Conservation (phyloP, 2,888 invertebrate genomes). For the Hipparchia semele region DNA sequence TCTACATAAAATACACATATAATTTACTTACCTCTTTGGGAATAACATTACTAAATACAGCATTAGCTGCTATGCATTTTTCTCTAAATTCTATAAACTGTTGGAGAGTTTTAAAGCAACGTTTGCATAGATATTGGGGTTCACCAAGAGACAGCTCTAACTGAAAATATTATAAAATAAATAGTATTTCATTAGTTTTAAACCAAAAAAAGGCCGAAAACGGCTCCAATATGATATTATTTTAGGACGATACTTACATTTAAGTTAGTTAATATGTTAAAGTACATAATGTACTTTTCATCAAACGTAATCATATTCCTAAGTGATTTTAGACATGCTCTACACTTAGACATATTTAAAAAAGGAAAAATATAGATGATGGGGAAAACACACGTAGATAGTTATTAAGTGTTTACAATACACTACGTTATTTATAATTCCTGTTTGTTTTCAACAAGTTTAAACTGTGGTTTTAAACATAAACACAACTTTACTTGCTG, state of each 20-base stretch:
- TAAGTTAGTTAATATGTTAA: slow-evolving; percentile 63
- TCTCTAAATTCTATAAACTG: slow-evolving; percentile 57
- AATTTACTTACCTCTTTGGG: slow-evolving; percentile 33
- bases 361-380: not conserved
- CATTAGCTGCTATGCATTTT: slow-evolving; percentile 55
- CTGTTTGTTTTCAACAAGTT: too few species aligned
- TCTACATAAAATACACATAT: too few species aligned
- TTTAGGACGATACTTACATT: slow-evolving; percentile 51
- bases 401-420: too few species aligned
- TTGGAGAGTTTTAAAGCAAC: slow-evolving; percentile 52
- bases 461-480: too few species aligned
- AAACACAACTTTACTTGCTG: too few species aligned
- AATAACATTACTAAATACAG: slow-evolving; percentile 45
- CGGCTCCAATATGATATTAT: not conserved
- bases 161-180: slow-evolving; percentile 46
- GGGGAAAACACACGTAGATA: too few species aligned
- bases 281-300: slow-evolving; percentile 52
- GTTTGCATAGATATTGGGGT: slow-evolving; percentile 56
- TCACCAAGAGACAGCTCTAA: slow-evolving; percentile 51
- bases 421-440: too few species aligned
- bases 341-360: slow-evolving; percentile 57
- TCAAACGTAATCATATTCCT: slow-evolving; percentile 48
- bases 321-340: slow-evolving; percentile 57
- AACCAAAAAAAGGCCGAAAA: too few species aligned
- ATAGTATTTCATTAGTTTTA: not conserved